Percentiles rank a stretch among this genome's conserved stretches.
Evolutionary conservation across 2,888 invertebrate genomes (phyloP).

Genomic region (Margaritifera margaritifera): DNA sequence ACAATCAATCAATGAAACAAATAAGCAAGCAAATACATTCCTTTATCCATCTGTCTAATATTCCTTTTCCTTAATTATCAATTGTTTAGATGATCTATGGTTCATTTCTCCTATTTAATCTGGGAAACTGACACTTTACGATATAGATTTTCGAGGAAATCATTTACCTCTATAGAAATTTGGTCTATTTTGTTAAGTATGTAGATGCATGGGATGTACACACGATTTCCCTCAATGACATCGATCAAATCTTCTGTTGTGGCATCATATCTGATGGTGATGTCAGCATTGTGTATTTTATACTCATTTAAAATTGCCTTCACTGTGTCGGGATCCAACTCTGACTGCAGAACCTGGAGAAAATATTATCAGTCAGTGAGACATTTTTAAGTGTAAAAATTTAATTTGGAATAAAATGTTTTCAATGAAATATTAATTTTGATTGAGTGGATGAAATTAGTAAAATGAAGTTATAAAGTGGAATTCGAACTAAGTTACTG

Average conservation of each 20-base stretch:
- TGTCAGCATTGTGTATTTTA: conserved; percentile 98
- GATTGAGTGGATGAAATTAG: neutral
- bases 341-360: conserved; percentile 82
- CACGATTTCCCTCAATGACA: conserved; percentile 97
- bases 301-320: conserved; percentile 97
- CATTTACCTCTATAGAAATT: conserved; percentile 76
- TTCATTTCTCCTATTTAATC: too few species aligned
- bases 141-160: too few species aligned
- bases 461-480: neutral
- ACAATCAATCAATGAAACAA: too few species aligned
- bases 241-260: conserved; percentile 98
- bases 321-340: conserved; percentile 94
- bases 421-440: neutral
- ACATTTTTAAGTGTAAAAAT: neutral
- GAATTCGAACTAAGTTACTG: neutral
- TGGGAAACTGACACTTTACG: too few species aligned
- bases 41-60: too few species aligned
- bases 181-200: conserved; percentile 97
- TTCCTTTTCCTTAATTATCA: too few species aligned
- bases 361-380: neutral
- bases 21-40: too few species aligned
- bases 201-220: conserved; percentile 99
- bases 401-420: neutral
- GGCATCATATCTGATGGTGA: conserved; percentile 87
- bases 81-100: too few species aligned